Percentiles rank a stretch among this genome's conserved stretches.
phyloP scores from a whole-genome alignment of 2,888 invertebrate species.

The Pseudococcus jackbeardsleyi region DNA sequence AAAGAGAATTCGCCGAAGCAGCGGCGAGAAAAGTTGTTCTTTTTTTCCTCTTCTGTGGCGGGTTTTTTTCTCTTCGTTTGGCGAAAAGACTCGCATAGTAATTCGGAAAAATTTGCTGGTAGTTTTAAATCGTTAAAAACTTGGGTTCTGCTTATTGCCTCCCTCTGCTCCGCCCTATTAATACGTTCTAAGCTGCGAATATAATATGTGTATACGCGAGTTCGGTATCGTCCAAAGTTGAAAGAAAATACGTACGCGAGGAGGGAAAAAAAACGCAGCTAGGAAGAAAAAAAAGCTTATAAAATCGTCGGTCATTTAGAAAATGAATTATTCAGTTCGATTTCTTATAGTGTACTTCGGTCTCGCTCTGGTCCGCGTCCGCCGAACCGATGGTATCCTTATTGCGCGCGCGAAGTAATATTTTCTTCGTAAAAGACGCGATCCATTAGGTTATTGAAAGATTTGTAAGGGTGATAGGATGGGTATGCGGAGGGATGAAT shows the following conservation, averaged over 20 bases:
- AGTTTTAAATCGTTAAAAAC: constrained; percentile 43
- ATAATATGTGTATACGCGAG: background rate
- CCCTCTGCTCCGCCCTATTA: background rate
- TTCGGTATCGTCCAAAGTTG: background rate
- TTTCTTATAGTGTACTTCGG: constrained; percentile 15
- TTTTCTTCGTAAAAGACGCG: constrained; percentile 35
- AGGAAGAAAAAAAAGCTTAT: background rate
- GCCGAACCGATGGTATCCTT: background rate
- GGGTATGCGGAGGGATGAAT: background rate
- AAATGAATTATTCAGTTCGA: constrained; percentile 52
- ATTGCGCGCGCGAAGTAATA: constrained; percentile 17
- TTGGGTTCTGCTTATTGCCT: background rate
- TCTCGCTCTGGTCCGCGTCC: background rate
- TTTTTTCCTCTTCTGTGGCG: background rate
- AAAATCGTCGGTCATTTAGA: constrained; percentile 54
- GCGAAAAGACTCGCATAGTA: background rate
- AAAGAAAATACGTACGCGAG: background rate
- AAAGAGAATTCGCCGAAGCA: background rate
- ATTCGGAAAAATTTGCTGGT: constrained; percentile 26
- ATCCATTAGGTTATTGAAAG: constrained; percentile 55
- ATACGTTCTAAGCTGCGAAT: background rate
- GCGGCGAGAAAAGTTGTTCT: background rate
- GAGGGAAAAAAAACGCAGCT: background rate
- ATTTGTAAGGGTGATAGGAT: background rate
- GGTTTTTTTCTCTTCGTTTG: background rate